Conservation (phyloP, 2,113 vertebrate species). For the Verasper variegatus region DNA sequence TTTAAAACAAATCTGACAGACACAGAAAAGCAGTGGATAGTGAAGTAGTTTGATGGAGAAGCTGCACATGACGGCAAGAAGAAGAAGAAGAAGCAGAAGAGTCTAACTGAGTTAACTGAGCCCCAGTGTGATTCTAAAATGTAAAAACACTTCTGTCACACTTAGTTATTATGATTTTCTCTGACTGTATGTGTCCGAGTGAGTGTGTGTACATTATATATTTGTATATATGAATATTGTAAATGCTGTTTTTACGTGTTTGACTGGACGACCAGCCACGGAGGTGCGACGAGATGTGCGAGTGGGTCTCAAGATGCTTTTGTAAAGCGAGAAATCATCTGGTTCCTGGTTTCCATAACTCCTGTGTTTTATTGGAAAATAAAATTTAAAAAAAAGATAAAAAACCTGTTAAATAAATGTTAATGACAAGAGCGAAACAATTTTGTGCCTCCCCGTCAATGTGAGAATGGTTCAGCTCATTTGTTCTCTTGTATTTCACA, state of each 20-base stretch:
- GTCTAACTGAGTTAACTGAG: too few relatives aligned
- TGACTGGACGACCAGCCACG: conserved; percentile 50
- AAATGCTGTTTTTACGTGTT: conserved; percentile 77
- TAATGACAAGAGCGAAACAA: neutral
- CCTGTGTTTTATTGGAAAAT: neutral
- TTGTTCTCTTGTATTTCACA: neutral
- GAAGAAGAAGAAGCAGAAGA: too few relatives aligned
- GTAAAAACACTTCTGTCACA: conserved; percentile 33
- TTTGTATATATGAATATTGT: conserved; percentile 82
- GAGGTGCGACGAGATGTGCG: neutral
- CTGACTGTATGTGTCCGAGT: conserved; percentile 33
- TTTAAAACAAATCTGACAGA: too few relatives aligned
- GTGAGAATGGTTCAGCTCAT: conserved; percentile 19
- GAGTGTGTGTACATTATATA: conserved; percentile 63
- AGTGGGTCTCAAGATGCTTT: conserved; percentile 33
- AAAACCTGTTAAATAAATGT: conserved; percentile 32
- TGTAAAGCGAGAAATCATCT: conserved; percentile 32
- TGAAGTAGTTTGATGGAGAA: too few relatives aligned
- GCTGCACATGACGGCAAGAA: too few relatives aligned
- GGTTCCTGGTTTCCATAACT: conserved; percentile 35
- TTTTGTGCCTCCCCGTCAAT: conserved; percentile 16
- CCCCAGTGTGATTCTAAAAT: neutral
- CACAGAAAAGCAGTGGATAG: too few relatives aligned
- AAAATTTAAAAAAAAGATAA: conserved; percentile 6
- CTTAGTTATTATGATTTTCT: conserved; percentile 13